phyloP scores from a whole-genome alignment of 2,113 vertebrate genomes.

The Rhodinocichla rosea region DNA sequence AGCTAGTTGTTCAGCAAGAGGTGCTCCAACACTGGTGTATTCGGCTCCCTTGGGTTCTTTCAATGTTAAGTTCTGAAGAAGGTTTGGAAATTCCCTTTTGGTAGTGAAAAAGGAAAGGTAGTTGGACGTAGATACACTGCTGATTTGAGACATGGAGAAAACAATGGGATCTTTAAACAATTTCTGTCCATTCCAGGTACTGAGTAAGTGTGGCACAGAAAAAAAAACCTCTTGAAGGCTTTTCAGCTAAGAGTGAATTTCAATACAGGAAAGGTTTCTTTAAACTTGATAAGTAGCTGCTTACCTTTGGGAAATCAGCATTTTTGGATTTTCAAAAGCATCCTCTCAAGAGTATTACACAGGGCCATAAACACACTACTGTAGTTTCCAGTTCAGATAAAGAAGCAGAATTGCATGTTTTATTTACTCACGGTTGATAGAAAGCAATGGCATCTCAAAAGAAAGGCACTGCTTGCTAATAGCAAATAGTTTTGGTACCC shows the following conservation, averaged over 20 bases:
- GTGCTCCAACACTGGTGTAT: not conserved
- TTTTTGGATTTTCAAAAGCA: not conserved
- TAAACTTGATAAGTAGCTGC: not conserved
- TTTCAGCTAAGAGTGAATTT: not conserved
- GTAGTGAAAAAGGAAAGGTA: not conserved
- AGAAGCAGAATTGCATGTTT: not conserved
- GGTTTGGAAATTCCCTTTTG: not conserved
- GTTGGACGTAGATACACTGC: not conserved
- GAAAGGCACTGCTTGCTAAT: not conserved
- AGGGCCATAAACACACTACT: not conserved
- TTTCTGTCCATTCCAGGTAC: not conserved
- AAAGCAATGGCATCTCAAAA: not conserved
- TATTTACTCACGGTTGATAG: not conserved
- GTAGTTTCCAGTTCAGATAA: not conserved
- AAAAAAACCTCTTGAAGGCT: not conserved
- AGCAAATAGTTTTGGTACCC: not conserved
- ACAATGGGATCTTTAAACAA: not conserved
- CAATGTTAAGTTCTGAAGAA: rapidly evolving
- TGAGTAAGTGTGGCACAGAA: not conserved
- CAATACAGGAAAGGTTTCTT: not conserved
- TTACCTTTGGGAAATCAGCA: not conserved
- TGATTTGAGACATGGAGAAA: not conserved
- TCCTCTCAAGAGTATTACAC: not conserved
- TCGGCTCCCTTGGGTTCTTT: not conserved
- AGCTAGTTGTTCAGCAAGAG: not conserved